Base-by-base conservation (phyloP, 2,888 invertebrate species). In the Drosophila siamana region DNA sequence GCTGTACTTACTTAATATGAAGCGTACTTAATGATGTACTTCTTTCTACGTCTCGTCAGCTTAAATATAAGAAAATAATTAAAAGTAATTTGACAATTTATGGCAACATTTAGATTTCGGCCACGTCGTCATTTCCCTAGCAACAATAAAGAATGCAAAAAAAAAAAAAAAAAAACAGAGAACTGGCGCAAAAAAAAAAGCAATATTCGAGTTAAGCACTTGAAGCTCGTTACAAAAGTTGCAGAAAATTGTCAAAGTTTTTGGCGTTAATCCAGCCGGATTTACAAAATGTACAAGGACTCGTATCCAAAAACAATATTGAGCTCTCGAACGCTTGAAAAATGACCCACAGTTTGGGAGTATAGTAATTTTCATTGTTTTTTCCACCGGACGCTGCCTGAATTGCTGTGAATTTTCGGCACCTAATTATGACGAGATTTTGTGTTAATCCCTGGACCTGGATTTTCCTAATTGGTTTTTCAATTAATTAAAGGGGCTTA, bases 361-460 rank as follows among this genome's bases (percentile, higher is more conserved):
- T 11, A 22, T 46, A 15, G 22, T 47, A 46, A 51, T 63, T 80
- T 76, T 62, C 65, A 84, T 72, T 84, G 78, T 74, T 69, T 72
- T 70, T 52, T n/a, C n/a, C 4, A 43, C 26, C 30, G 28, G 28
- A 43, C 51, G n/a, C n/a, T n/a, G n/a, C n/a, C n/a, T n/a, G n/a
- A n/a, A n/a, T n/a, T 48, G 54, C 26, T 65, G 40, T 69, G 68
- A 60, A 76, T 73, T 77, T 85, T 70, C 72, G 66, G 70, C 74
- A 78, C 66, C 73, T 84, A 84, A 78, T 85, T 85, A 86, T 88
- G 86, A 88, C 69, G 80, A 69, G 81, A 84, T 88, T 88, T 87
- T 70, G 74, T 57, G 67, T 63, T 86, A 86, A 86, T 76, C 86
- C 86, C 68, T 22, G 50, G 65, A 46, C 66, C 48, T 54, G 69